Percentiles rank a stretch among this genome's conserved stretches.
Conservation (phyloP, 2,113 vertebrate species). For the Dromiciops gliroides region DNA sequence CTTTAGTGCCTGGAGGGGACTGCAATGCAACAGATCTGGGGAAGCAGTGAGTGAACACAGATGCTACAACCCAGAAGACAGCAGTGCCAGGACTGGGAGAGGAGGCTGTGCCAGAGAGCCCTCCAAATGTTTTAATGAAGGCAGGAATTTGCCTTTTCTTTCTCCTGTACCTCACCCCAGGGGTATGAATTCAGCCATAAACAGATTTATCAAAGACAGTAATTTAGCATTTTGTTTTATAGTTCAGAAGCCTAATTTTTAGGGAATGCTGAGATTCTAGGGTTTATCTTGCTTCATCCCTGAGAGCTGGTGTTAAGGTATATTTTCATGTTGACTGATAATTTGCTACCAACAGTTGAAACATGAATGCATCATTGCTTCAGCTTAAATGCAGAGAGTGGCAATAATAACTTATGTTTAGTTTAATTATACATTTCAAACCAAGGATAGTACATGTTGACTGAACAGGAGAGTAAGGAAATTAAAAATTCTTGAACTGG, state of each 20-base stretch:
- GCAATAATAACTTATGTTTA: slow-evolving; percentile 2
- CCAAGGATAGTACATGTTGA: slow-evolving; percentile 17
- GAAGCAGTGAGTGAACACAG: slow-evolving; percentile 57
- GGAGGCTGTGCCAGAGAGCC: slow-evolving; percentile 26
- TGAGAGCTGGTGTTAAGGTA: not conserved
- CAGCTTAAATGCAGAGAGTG: slow-evolving; percentile 7
- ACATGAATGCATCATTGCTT: slow-evolving; percentile 22
- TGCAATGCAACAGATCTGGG: slow-evolving; percentile 69
- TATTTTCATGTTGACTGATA: slow-evolving; percentile 2
- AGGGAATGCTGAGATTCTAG: slow-evolving; percentile 35
- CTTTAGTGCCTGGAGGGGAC: slow-evolving; percentile 63
- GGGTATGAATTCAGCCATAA: slow-evolving; percentile 35
- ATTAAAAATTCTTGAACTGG: slow-evolving; percentile 20
- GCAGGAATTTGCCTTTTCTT: not conserved
- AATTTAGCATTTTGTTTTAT: slow-evolving; percentile 34
- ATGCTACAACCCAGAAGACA: slow-evolving; percentile 47
- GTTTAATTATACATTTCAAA: slow-evolving; percentile 18
- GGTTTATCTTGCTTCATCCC: slow-evolving; percentile 17
- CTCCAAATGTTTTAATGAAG: slow-evolving; percentile 13
- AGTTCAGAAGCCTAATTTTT: not conserved
- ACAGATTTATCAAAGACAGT: slow-evolving; percentile 29
- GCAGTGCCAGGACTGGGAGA: slow-evolving; percentile 41
- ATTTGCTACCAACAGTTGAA: slow-evolving; percentile 38
- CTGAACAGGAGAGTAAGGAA: not conserved
- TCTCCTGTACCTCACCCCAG: not conserved